A percentile compares a stretch with the other conserved stretches of the same genome.
These are phyloP conservation scores for Steinernema carpocapsae DNA, from an alignment of 2,888 invertebrate species.

Conservation along the genomic window DNA sequence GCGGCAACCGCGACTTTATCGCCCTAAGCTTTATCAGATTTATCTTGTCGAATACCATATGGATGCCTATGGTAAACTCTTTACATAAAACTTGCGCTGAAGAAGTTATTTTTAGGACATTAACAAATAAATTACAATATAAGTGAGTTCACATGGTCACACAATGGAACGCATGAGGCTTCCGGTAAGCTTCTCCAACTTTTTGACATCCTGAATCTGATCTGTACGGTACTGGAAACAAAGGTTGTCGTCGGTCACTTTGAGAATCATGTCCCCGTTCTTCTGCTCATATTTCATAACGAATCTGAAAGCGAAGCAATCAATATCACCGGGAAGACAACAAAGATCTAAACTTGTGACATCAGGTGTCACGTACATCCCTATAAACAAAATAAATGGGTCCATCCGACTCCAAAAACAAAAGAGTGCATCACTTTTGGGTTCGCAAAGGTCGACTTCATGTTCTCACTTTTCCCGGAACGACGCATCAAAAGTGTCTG, in stretches of 20 bases:
- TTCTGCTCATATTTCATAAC: conserved; percentile 90
- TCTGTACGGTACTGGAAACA: conserved; percentile 64
- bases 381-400: neutral
- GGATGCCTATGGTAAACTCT: neutral
- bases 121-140: conserved; percentile 19
- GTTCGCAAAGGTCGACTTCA: too few relatives aligned
- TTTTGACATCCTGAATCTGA: conserved; percentile 60
- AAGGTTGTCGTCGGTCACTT: conserved; percentile 84
- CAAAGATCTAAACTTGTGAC: neutral
- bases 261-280: conserved; percentile 83
- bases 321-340: neutral
- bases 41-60: neutral
- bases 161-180: conserved; percentile 51
- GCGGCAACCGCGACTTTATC: neutral
- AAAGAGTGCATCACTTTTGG: neutral
- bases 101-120: too few relatives aligned
- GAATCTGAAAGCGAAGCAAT: conserved; percentile 75
- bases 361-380: neutral
- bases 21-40: conserved; percentile 23
- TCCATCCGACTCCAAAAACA: neutral
- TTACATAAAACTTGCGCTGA: too few relatives aligned
- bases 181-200: conserved; percentile 61
- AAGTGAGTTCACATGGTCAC: neutral
- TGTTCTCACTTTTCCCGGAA: too few relatives aligned
- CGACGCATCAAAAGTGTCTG: too few relatives aligned